Percentiles rank a stretch among this genome's conserved stretches.
Evolutionary conservation across 1,140 invertebrate genomes (phyloP).

Genomic region (Drosophila bipectinata): DNA sequence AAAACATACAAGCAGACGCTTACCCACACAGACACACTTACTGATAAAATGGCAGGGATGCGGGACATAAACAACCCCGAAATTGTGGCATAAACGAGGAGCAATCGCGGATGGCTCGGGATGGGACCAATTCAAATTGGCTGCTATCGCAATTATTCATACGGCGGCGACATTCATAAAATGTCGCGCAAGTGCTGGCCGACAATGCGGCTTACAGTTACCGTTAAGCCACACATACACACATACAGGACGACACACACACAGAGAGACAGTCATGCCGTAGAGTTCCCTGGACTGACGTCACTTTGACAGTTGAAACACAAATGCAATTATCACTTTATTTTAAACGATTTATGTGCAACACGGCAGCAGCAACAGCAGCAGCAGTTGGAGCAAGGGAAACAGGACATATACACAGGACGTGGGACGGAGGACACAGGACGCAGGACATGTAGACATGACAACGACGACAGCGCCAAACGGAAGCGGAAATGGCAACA

Average conservation of each 20-base stretch:
- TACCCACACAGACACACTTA: neutral
- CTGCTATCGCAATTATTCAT: constrained; percentile 82
- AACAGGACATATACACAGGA: constrained; percentile 30
- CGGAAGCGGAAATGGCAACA: constrained; percentile 81
- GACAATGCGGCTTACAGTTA: constrained; percentile 30
- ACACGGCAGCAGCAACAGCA: constrained; percentile 43
- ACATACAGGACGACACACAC: constrained; percentile 1
- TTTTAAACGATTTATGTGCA: constrained; percentile 82
- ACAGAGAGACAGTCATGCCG: constrained; percentile 9
- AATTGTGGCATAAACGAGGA: constrained; percentile 26
- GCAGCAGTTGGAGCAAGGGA: constrained; percentile 15
- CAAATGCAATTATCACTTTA: constrained; percentile 83
- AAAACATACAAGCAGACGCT: constrained; percentile 50
- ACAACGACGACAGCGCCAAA: constrained; percentile 66
- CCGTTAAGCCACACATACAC: constrained; percentile 33
- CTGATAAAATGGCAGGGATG: neutral
- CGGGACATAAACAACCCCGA: constrained; percentile 56
- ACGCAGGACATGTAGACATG: constrained; percentile 70
- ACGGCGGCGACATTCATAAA: constrained; percentile 80
- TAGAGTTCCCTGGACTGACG: constrained; percentile 50
- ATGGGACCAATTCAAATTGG: constrained; percentile 72
- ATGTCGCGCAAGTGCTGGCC: constrained; percentile 65
- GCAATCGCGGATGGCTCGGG: constrained; percentile 12
- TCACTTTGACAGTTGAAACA: constrained; percentile 80
- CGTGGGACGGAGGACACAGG: constrained; percentile 11